Conservation (phyloP, 1,140 invertebrate species). For the Lucilia cuprina region DNA sequence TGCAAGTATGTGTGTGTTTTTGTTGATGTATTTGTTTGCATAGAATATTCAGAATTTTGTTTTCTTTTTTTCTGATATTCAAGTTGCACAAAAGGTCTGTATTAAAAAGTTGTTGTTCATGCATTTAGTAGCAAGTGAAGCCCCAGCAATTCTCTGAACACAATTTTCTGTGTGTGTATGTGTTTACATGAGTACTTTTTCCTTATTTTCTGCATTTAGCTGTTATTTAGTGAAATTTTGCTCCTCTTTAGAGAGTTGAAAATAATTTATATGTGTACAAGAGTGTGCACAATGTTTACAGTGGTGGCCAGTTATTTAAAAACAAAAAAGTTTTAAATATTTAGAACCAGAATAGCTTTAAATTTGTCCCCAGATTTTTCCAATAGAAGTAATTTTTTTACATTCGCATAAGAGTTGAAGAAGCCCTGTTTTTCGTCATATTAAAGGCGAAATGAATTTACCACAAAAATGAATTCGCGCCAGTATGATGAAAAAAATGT, state of each 20-base stretch:
- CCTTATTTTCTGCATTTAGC: background rate
- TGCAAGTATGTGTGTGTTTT: background rate
- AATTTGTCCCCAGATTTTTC: too few relatives aligned
- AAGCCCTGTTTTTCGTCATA: too few relatives aligned
- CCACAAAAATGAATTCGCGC: too few relatives aligned
- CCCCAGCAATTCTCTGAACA: conserved; percentile 27
- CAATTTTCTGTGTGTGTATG: background rate
- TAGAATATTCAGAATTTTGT: background rate
- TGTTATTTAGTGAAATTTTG: conserved; percentile 22
- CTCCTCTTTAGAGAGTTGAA: conserved; percentile 15
- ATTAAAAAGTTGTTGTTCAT: background rate
- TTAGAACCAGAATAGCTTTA: too few relatives aligned
- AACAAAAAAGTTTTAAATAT: too few relatives aligned
- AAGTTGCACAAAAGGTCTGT: background rate
- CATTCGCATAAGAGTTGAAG: too few relatives aligned
- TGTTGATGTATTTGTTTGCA: background rate
- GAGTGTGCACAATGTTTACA: background rate
- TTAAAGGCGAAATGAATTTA: too few relatives aligned
- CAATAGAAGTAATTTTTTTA: too few relatives aligned
- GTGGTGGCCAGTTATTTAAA: too few relatives aligned
- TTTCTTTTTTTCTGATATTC: background rate
- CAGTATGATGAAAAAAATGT: too few relatives aligned
- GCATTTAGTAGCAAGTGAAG: conserved; percentile 16
- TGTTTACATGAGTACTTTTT: too few relatives aligned
- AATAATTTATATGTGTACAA: background rate